These are phyloP conservation scores for Ailuropoda melanoleuca DNA, from an alignment of 2,113 vertebrate genomes.

Conservation along the genomic window DNA sequence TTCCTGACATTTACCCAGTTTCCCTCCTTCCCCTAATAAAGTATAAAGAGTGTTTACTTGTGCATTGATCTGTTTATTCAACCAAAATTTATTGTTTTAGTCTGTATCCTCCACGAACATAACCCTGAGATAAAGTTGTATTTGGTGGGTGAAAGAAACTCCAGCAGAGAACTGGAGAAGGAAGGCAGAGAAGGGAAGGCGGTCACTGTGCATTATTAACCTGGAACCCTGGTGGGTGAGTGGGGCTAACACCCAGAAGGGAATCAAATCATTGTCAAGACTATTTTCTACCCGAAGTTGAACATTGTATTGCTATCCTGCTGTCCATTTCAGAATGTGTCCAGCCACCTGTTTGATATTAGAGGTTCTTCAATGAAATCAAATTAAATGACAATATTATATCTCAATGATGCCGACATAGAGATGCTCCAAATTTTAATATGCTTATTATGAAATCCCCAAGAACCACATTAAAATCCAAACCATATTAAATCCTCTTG, in stretches of 20 bases:
- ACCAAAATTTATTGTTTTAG: not conserved
- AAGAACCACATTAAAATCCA: not conserved
- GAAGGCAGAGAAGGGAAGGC: not conserved
- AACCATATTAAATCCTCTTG: not conserved
- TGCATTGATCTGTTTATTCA: not conserved
- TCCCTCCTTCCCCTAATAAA: not conserved
- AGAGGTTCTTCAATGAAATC: not conserved
- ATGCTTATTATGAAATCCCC: not conserved
- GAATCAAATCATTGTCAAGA: not conserved
- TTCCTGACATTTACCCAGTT: not conserved
- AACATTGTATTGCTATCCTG: not conserved
- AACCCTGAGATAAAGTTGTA: not conserved
- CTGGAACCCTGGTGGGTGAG: not conserved
- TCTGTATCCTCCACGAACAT: not conserved
- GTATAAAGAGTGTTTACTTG: not conserved
- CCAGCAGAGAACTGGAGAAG: not conserved
- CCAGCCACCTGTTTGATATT: not conserved
- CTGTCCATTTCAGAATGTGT: not conserved
- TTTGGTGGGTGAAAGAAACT: not conserved
- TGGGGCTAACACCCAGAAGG: accelerated
- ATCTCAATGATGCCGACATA: not conserved
- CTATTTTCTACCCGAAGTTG: not conserved
- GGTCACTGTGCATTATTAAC: accelerated
- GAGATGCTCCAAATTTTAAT: not conserved
- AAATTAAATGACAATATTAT: not conserved